Base-by-base conservation (phyloP, 1,140 invertebrate species). In the Cecropterus lyciades region DNA sequence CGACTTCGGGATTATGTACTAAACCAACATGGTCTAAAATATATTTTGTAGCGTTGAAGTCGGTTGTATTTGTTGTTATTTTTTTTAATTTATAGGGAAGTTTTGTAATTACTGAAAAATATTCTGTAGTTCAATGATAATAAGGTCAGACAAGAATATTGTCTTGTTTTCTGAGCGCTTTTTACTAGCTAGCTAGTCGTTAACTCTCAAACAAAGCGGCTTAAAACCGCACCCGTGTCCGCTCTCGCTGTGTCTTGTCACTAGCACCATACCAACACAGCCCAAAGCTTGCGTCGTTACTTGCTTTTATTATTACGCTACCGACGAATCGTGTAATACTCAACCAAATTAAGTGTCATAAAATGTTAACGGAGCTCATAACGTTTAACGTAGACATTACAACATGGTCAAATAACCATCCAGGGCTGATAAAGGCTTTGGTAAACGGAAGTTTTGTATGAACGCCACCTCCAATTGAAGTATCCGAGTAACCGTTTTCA, bases 291-390 rank as follows among this genome's bases (percentile, higher is more conserved):
- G 70, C 77, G 72, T 84, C 78, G 75, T 79, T 77, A 71, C 69
- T 72, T 69, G 83, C 55, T 59, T 45, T 77, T 80, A 79, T 85
- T 79, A 85, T 77, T 65, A 80, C 75, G 80, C 80, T 82, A 86
- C 80, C 77, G 77, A 79, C 73, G 72, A 72, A 67, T 74, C 68
- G 66, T 68, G 70, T 76, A 72, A 72, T 80, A 73, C 66, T 67
- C 68, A 69, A 78, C 66, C 80, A 82, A 87, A 89, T 89, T 89
- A 86, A 83, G 73, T 80, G 78, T 83, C 81, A 80, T 89, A 85
- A 88, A 79, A 89, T 73, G 72, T 89, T 86, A 86, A 87, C 75
- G 72, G 43, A 51, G 37, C 52, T 72, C 81, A 69, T 81, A 84
- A 79, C 77, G 73, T 77, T 82, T 81, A 83, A 80, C 72, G 70